Base-by-base conservation (phyloP, 1,140 invertebrate species). In the Latrodectus geometricus region DNA sequence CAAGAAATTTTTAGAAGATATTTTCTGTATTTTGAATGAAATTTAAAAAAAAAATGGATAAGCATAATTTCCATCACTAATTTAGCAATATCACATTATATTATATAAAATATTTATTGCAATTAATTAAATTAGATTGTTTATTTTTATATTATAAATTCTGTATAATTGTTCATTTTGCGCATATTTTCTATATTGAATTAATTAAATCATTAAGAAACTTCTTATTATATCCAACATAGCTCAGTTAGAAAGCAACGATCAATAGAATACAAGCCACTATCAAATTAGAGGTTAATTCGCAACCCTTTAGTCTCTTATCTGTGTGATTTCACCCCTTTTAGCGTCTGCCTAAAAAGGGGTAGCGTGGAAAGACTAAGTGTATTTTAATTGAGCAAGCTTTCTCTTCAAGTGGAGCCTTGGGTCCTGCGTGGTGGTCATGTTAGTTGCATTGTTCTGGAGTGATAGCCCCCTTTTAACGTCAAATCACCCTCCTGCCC, bases 311-410 rank as follows among this genome's bases (percentile, higher is more conserved):
- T 20, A 23, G n/a, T 54, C 48, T n/a, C 77, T 72, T 49, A 15
- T 69, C 20, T n/a, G 14, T 20, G n/a, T 17, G 35, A 48, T 35
- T 49, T 52, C 49, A 20, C n/a, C 49, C 17, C 54, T 61, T 14
- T 61, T 61, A 73, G 12, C 23, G 12, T 50, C 23, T 35, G 35
- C 15, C 50, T 48, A 14, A 23, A 73, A 23, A 23, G 49, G 73
- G n/a, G 9, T 35, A 15, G 12, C 49, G 17, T 8, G 15, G 2
- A 73, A 73, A 17, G 79, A 69, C 66, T 61, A 73, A 82, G 69
- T 73, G 79, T 17, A 73, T 72, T 82, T 82, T 82, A 82, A 82
- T 82, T 82, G 79, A 82, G 61, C 66, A 48, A 82, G 23, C 66
- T 48, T 50, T 70, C 66, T 23, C n/a, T 14, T 66, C 23, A 23